A percentile compares a stretch with the other conserved stretches of the same genome.
Conservation (phyloP, 2,888 invertebrate species). For the Anorthoa munda region DNA sequence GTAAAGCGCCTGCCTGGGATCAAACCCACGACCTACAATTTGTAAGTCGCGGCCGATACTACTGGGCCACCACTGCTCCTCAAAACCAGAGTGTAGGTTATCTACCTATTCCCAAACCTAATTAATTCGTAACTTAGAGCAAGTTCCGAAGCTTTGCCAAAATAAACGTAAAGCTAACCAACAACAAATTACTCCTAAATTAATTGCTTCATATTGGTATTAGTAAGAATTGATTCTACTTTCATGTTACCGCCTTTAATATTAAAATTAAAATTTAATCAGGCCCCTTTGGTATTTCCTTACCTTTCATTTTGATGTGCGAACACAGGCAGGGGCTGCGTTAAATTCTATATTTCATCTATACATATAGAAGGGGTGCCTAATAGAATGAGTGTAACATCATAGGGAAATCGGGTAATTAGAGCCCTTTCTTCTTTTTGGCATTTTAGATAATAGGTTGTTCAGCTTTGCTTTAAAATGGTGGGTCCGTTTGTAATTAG, state of each 20-base stretch:
- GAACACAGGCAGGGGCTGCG: neutral
- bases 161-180: conserved; percentile 7
- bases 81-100: no score
- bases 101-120: conserved; percentile 6
- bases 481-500: neutral
- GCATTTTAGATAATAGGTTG: neutral
- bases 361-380: neutral
- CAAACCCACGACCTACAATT: no score
- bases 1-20: no score
- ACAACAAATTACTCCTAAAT: conserved; percentile 31
- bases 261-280: conserved; percentile 45
- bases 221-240: conserved; percentile 34
- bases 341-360: conserved; percentile 3
- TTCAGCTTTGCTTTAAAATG: neutral
- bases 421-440: neutral
- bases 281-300: conserved; percentile 23
- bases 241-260: conserved; percentile 27
- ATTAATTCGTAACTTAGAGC: conserved; percentile 26
- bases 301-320: conserved; percentile 1
- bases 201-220: conserved; percentile 27
- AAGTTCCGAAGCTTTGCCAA: conserved; percentile 17
- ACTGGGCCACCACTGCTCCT: no score
- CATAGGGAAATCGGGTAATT: neutral
- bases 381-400: neutral
- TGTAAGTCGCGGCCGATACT: no score